Evolutionary conservation across 2,797 vertebrate species (phyloP), one percentile per base, ranked within the genome.

Genomic region (Alca torda): DNA sequence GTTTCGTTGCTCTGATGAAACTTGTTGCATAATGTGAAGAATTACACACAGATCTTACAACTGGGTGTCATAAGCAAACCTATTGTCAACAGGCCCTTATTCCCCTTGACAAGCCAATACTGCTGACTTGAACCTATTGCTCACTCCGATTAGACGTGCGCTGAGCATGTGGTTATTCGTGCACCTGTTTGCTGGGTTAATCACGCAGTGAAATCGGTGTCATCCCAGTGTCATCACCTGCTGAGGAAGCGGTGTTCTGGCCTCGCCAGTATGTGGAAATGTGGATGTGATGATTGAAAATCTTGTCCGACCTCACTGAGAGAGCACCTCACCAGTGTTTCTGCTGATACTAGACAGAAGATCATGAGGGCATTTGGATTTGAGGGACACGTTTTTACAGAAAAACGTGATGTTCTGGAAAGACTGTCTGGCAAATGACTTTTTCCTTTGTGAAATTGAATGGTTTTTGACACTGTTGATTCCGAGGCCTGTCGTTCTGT

Each of bases 1-100:
- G 39, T 81, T 96, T 90, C 63, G 14, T 13, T 3, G 23, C 87
- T 90, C 79, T 93, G 70, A 97, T 50, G 26, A 96, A 95, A 76
- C 31, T 10, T 6, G 4, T 92, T 90, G 79, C 80, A 5, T 85
- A 95, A 97, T 1, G 0, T 17, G 25, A 70, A 81, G 39, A 93
- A 83, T 79, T 35, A 89, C 37, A 64, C 2, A 13, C 21, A n/a
- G 4, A 63, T 89, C 65, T 95, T 93, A 95, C 85, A 95, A 60
- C 33, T 6, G 17, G 16, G 20, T 83, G 92, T 95, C 91, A 78
- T 17, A 59, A 96, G 48, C 51, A 65, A 86, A 43, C 30, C 45
- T 31, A 3, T 28, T 70, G 88, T 89, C 89, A 89, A 90, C 25
- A 88, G 61, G 61, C 28, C 30, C 43, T 35, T 54, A 78, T 89